Base-by-base conservation (phyloP, 2,888 invertebrate species). In the Tetropium fuscum region DNA sequence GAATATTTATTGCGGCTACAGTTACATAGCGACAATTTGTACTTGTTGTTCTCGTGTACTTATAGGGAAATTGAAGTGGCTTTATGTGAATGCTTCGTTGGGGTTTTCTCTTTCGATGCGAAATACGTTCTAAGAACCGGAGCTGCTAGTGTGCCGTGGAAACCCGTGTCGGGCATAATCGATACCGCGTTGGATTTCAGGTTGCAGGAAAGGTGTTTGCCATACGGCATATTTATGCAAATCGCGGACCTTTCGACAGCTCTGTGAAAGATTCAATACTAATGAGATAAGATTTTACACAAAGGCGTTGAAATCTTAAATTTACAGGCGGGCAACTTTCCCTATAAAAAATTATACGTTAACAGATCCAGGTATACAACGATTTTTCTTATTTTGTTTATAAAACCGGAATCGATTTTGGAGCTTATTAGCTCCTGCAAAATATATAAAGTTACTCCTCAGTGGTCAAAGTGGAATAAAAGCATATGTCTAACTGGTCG, bases 241-340 rank as follows among this genome's bases (percentile, higher is more conserved):
- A 71, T 69, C 62, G 11, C 57, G 53, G 36, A 59, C 63, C 67
- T 66, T 62, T 66, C 66, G 64, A 64, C 62, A 63, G 58, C 69
- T 70, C 63, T n/a, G n/a, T 64, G 64, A 68, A 60, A 72, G 65
- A 71, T 70, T 68, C 70, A 69, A 69, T 68, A 72, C 69, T 71
- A 72, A 72, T 72, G 70, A 70, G 72, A 68, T 68, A 58, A 64
- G 63, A 63, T 69, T 68, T 47, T 57, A 63, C 51, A 38, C 45
- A 40, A 43, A 64, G 53, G 58, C 49, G 66, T 66, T 64, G 64
- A 66, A 66, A 64, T 66, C 62, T 62, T 38, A 62, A 60, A 64
- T 60, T 66, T 60, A 45, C 58, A 55, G 51, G 58, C 49, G 40
- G 57, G 25, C 58, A 6, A 25, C 55, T 60, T 55, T 55, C 32